Evolutionary conservation across 1,140 invertebrate species (phyloP), one percentile per base, ranked within the genome.

Genomic region (Calliopsis andreniformis): DNA sequence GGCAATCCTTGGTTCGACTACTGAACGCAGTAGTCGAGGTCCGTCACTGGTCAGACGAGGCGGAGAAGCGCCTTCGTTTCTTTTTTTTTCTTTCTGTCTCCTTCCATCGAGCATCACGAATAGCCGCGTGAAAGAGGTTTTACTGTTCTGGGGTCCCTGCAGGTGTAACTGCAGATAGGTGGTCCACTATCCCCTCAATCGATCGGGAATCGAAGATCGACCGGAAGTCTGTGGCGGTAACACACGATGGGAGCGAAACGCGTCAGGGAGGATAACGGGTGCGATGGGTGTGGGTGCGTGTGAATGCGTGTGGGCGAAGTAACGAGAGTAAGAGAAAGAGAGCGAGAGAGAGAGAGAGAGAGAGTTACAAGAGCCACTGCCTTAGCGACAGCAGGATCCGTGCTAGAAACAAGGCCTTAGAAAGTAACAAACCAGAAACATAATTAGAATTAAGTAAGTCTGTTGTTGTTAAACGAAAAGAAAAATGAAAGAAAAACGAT

Each of bases 391-490:
- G 79, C 79, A 86, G 69, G 70, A 86, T 77, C 68, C 80, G 61
- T 76, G 64, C 69, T 85, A 85, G 76, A 28, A 85, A 85, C 83
- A 87, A 86, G 85, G 85, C 85, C 85, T 88, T 87, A 88, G 86
- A 84, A 87, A 83, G 79, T 87, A 88, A 87, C 78, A 87, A 86
- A 87, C 53, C 73, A 87, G 86, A 88, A 88, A 88, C 87, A 88
- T 87, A 88, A 84, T 73, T 88, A 87, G 85, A 68, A 30, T 83
- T 84, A 80, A 83, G 76, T 87, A 87, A 88, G 86, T 84, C 71
- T 81, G 82, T 87, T 88, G 85, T 88, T 87, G 84, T 87, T 86
- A 84, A 85, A 64, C 59, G 61, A 81, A 83, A 82, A 72, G 78
- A 76, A 66, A 64, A 80, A 56, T 18, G 42, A 59, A 28, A 35